Evolutionary conservation across 2,113 vertebrate species (phyloP).

Genomic region (Sylvilagus bachmani): DNA sequence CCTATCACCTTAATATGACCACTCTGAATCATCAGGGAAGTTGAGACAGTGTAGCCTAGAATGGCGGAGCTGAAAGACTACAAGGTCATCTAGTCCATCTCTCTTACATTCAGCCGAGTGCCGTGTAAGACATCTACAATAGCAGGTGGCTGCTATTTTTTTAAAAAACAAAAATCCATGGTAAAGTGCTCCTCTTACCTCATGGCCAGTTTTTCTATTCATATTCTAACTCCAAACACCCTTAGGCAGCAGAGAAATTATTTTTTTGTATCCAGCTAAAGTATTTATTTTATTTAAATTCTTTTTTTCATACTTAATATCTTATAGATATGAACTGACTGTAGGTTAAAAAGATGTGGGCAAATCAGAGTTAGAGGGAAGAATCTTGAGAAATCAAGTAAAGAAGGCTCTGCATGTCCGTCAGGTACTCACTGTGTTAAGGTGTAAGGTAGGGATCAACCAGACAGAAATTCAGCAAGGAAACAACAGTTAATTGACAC

Average conservation of each 20-base stretch:
- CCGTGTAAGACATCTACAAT: not conserved
- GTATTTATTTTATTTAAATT: constrained; percentile 45
- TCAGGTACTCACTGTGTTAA: not conserved
- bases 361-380: constrained; percentile 1
- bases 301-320: constrained; percentile 37
- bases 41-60: not conserved
- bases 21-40: constrained; percentile 24
- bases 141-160: not conserved
- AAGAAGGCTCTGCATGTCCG: not conserved
- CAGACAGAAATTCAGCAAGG: no score
- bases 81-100: not conserved
- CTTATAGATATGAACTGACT: constrained; percentile 16
- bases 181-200: not conserved
- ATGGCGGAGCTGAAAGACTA: not conserved
- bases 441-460: no score
- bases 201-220: not conserved
- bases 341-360: not conserved
- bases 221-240: not conserved
- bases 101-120: not conserved
- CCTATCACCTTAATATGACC: not conserved
- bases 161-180: not conserved
- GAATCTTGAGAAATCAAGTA: constrained; percentile 15
- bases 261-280: constrained; percentile 43
- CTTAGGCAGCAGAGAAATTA: constrained; percentile 15
- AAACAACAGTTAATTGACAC: no score